A percentile compares a stretch with the other conserved stretches of the same genome.
phyloP scores from a whole-genome alignment of 2,888 invertebrate species.

The Drosophila paramelanica region DNA sequence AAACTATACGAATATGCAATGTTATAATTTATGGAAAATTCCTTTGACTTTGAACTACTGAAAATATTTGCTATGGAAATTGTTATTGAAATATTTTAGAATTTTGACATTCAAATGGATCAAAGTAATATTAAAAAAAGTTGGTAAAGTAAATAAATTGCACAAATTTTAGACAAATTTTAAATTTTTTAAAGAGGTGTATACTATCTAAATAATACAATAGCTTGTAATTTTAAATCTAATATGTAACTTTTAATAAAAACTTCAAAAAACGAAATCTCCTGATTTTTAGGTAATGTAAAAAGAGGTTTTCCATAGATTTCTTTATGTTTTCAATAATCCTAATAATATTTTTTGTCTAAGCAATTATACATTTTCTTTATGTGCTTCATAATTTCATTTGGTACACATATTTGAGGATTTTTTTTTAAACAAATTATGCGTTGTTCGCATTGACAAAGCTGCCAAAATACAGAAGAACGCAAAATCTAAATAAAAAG shows the following conservation, averaged over 20 bases:
- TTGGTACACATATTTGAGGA: conserved; percentile 6
- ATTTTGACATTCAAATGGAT: conserved; percentile 14
- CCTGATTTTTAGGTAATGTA: too few relatives aligned
- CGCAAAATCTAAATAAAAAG: conserved; percentile 36
- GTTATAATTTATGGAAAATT: conserved; percentile 27
- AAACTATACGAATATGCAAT: background rate
- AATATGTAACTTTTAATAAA: too few relatives aligned
- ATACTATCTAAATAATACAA: too few relatives aligned
- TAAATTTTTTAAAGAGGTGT: too few relatives aligned
- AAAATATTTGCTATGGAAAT: conserved; percentile 13
- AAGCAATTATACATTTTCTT: conserved; percentile 13
- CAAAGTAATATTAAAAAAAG: background rate
- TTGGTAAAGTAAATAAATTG: background rate
- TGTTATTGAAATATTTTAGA: background rate
- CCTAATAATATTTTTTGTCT: background rate
- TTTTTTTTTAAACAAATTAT: conserved; percentile 45
- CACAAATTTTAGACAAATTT: too few relatives aligned
- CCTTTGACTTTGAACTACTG: conserved; percentile 6
- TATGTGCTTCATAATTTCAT: conserved; percentile 20
- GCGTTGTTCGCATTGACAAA: conserved; percentile 33
- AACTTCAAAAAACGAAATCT: too few relatives aligned
- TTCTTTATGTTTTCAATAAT: background rate
- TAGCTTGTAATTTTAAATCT: too few relatives aligned
- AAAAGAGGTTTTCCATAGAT: background rate
- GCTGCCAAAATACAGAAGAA: conserved; percentile 41